Evolutionary conservation across 1,140 invertebrate species (phyloP), one percentile per base, ranked within the genome.

Genomic region (Copidosoma floridanum): DNA sequence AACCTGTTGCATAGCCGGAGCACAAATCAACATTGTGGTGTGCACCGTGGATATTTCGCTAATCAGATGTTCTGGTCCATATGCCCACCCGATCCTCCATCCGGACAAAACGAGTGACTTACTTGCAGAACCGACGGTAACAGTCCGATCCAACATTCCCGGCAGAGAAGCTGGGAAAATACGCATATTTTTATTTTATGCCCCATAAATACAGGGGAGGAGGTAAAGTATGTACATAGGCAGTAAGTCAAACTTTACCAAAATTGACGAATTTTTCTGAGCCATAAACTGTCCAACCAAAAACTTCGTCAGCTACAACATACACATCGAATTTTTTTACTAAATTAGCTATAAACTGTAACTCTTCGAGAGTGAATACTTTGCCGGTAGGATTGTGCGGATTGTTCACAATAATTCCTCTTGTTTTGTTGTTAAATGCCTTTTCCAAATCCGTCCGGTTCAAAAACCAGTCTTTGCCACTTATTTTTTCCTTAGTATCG

Each of bases 71-170:
- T 85, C 83, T 1, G 94, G 93, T 3, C 92, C 94, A 76, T 98
- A 94, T 1, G 91, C 92, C 97, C 97, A 99, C n/a, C 97, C 96
- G 6, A 89, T 85, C 83, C 96, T 97, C 95, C 94, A 97, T 2
- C 97, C 97, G 5, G 97, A 99, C 4, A 95, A 93, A 66, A 93
- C 95, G 79, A 99, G 99, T 1, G 94, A 95, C 83, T 99, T 99
- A 0, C 97, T 97, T 0, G 95, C 96, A 47, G 95, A 98, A 0
- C 97, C 95, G 69, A 99, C 89, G 0, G 97, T 98, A 20, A 99
- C 89, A 0, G 97, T 99, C 52, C 97, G 84, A 58, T 99, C 94
- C 89, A 93, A 99, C 97, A 99, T 99, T 5, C 83, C 94, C 14
- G 97, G 95, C 10, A 99, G 74, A 0, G 93, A 90, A n/a, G 92